Evolutionary conservation across 1,140 invertebrate species (phyloP), one percentile per base, ranked within the genome.

Genomic region (Cydia pomonella): DNA sequence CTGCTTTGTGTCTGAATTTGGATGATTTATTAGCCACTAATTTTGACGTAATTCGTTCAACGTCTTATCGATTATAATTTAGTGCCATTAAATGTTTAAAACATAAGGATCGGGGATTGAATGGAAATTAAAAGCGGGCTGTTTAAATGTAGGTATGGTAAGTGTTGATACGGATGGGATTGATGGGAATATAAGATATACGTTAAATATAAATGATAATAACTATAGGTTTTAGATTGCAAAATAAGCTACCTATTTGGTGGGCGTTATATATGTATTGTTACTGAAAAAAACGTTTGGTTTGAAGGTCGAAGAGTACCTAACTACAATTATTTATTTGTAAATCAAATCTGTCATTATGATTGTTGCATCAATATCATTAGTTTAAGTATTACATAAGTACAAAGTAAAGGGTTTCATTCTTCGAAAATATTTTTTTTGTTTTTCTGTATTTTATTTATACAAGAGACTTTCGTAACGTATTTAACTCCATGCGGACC

Each of bases 131-230:
- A 66, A 69, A 69, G 13, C 29, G 13, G 27, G 27, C 29, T 33
- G n/a, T 16, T 41, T 69, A 38, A 90, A 86, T 89, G 85, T 83
- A 80, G 76, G 82, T 82, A 88, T 90, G 75, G 59, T 75, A 75
- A 86, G 86, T 59, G 21, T 23, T n/a, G 6, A 23, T 59, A 59
- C 21, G 9, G 21, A 10, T 7, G 53, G 16, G 53, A 59, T 23
- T 21, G 21, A 10, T 7, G 53, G 16, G 53, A 59, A 59, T 21
- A 18, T 23, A 18, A n/a, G 53, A 59, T 12, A 12, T 59, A n/a
- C n/a, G 18, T 59, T 59, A 59, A 10, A 59, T 53, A n/a, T 59
- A 23, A 23, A 59, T 59, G 18, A 50, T 59, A 59, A 44, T 5
- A 63, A 27, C 25, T 63, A 25, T 27, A 63, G 25, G 59, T 13